Percentiles rank a stretch among this genome's conserved stretches.
Evolutionary conservation across 2,888 invertebrate species (phyloP).

Genomic region (Sarcophaga variegata): DNA sequence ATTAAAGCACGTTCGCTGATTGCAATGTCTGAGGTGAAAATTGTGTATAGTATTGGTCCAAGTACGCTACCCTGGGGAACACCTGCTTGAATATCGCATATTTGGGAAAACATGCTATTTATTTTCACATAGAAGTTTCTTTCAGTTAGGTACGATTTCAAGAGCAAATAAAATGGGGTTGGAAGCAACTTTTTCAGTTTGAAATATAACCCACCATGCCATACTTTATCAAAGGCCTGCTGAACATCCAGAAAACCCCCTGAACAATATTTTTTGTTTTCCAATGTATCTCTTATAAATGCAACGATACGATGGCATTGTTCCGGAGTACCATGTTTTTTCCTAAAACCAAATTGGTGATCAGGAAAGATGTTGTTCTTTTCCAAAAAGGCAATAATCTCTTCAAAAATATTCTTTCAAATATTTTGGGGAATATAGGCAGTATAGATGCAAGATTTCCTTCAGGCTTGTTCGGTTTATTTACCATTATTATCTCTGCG

Average conservation of each 20-base stretch:
- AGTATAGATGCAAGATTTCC: too few species aligned
- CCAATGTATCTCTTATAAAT: constrained; percentile 17
- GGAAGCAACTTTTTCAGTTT: constrained; percentile 2
- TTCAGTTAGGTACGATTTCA: constrained; percentile 5
- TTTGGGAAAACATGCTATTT: not conserved
- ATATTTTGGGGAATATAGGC: too few species aligned
- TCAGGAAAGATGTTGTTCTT: not conserved
- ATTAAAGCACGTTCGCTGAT: not conserved
- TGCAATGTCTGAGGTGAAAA: constrained; percentile 21
- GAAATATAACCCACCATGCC: not conserved
- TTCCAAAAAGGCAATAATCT: too few species aligned
- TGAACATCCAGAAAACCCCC: not conserved
- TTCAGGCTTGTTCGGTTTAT: too few species aligned
- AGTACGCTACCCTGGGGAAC: not conserved
- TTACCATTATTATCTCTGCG: not conserved
- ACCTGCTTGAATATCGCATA: too few species aligned
- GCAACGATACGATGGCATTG: not conserved
- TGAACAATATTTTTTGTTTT: not conserved
- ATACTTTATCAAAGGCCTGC: constrained; percentile 16
- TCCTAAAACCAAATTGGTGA: not conserved
- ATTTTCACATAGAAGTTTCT: constrained; percentile 17
- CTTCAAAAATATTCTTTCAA: too few species aligned
- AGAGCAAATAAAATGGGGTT: not conserved
- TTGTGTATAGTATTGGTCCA: constrained; percentile 26
- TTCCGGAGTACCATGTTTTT: not conserved